phyloP scores from a whole-genome alignment of 1,140 invertebrate genomes.

The Phocides pigmalion region DNA sequence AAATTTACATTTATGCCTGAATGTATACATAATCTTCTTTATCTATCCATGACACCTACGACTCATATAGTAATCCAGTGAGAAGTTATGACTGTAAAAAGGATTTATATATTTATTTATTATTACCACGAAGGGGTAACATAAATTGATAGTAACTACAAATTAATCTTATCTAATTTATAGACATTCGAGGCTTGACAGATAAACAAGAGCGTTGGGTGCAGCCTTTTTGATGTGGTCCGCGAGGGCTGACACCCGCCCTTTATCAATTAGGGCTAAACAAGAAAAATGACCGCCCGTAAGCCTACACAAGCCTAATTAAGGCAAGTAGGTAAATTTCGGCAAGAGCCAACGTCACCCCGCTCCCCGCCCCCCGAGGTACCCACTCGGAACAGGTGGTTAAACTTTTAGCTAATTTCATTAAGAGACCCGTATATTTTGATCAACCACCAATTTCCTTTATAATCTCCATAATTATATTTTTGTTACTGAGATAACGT shows the following conservation, averaged over 20 bases:
- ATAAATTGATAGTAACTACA: background rate
- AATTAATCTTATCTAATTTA: constrained; percentile 16
- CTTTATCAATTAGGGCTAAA: constrained; percentile 81
- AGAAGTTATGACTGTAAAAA: no score
- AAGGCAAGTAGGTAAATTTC: constrained; percentile 78
- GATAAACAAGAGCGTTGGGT: constrained; percentile 26
- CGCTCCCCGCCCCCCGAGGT: constrained; percentile 33
- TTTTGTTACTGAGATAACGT: no score
- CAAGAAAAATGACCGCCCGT: constrained; percentile 77
- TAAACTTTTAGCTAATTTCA: constrained; percentile 69
- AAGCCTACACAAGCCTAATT: constrained; percentile 76
- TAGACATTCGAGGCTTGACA: constrained; percentile 16
- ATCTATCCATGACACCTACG: no score
- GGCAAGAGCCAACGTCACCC: constrained; percentile 57
- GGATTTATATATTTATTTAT: no score
- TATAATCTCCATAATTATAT: background rate
- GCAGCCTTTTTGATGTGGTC: constrained; percentile 48
- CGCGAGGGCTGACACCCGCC: constrained; percentile 46
- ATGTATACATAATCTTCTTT: no score
- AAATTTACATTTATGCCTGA: no score
- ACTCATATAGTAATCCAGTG: no score
- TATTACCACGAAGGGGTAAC: no score
- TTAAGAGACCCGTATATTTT: constrained; percentile 62
- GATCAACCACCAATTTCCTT: constrained; percentile 43
- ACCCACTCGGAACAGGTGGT: constrained; percentile 57